Base-by-base conservation (phyloP, 1,140 invertebrate species). In the Gerris buenoi region DNA sequence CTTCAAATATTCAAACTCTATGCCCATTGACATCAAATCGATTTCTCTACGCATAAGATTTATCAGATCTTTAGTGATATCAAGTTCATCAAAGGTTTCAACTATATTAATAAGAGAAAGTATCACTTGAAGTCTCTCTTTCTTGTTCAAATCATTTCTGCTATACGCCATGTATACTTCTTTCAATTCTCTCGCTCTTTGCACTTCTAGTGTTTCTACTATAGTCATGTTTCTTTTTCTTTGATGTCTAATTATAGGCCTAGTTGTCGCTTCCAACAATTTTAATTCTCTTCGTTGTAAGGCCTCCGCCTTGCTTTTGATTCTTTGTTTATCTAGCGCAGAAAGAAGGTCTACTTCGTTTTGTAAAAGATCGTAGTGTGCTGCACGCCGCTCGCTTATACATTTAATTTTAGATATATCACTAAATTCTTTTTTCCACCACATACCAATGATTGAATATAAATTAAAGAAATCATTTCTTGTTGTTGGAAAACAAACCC, bases 381-480 rank as follows among this genome's bases (percentile, higher is more conserved):
- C 62, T 10, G 62, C 62, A 2, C 22, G 3, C 27, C 62, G 14
- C 22, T 26, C 25, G 10, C 10, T 13, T 27, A 13, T 25, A 10
- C 3, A 15, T 63, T 63, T 26, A 10, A 28, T 26, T 25, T 18
- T 2, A 10, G 25, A 3, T 10, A 63, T 63, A 15, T 5, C 3
- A 25, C 15, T 27, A 22, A 25, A 63, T 27, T 63, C 25, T 26
- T 63, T 28, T 27, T 63, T 63, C 62, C 62, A 63, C 62, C 62
- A 63, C 27, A 3, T 26, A 2, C 62, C 27, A 26, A 63, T 26
- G 25, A 28, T 13, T 13, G 62, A 15, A 14, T 26, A 26, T 25
- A 63, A 22, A 18, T 63, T 63, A 26, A 15, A 63, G 23, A 63
- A 63, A 63, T 63, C 26, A 22, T 28, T 63, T 63, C 62, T 63